Conservation (phyloP, 1,140 invertebrate species). For the Macrosteles quadrilineatus region DNA sequence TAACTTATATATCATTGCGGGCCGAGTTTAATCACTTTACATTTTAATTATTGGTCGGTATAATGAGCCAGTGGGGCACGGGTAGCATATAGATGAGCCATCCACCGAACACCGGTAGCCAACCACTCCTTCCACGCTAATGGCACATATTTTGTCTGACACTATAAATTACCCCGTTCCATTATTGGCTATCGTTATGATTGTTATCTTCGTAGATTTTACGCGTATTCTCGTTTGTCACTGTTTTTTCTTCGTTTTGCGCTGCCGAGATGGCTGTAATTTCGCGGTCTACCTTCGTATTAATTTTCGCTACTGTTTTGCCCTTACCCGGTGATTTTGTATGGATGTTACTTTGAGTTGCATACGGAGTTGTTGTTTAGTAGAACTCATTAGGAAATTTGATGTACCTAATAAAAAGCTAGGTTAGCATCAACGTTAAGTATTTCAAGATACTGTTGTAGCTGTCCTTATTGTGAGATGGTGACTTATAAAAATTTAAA, state of each 20-base stretch:
- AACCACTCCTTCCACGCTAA: conserved; percentile 2
- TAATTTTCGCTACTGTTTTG: no score
- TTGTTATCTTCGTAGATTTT: conserved; percentile 9
- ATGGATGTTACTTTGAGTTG: no score
- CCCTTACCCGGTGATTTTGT: no score
- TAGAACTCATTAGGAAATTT: no score
- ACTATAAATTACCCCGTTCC: conserved; percentile 17
- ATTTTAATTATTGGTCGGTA: conserved; percentile 22
- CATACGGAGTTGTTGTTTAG: no score
- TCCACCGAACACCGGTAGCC: conserved; percentile 16
- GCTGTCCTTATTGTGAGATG: no score
- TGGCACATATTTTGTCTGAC: conserved; percentile 22
- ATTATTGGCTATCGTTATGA: conserved; percentile 21
- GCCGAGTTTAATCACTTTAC: conserved; percentile 20
- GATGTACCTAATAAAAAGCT: no score
- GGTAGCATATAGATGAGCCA: conserved; percentile 17
- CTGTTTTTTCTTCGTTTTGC: conserved; percentile 3
- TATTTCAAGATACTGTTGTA: no score
- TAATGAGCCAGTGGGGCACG: conserved; percentile 10
- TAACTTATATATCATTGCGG: conserved; percentile 26
- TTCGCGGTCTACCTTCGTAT: background rate
- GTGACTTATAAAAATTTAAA: no score
- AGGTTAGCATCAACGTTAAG: no score
- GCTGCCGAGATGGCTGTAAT: conserved; percentile 7
- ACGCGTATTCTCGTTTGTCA: conserved; percentile 8